Evolutionary conservation across 2,888 invertebrate species (phyloP), one percentile per base, ranked within the genome.

Genomic region (Hyposoter didymator): DNA sequence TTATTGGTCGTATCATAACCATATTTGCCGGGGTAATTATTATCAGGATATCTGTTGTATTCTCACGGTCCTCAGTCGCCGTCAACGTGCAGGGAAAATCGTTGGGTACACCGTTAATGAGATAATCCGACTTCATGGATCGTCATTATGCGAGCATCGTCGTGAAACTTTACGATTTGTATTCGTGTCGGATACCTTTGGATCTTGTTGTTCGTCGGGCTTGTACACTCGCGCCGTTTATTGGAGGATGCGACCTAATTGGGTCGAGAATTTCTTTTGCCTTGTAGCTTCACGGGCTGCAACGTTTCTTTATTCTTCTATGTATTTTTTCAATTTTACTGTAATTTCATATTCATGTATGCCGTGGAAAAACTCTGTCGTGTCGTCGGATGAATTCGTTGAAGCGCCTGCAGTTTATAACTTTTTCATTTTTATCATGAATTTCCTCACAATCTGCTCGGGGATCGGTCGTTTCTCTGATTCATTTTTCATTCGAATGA

Each of bases 41-140:
- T 7, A 66, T 66, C 39, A 12, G n/a, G 14, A 66, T 66, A 66
- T 66, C 64, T 66, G 35, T 39, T 66, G 64, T 8, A 66, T 47
- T 19, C 32, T 52, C 39, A 8, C 22, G 19, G 22, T n/a, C 35
- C 17, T 47, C 28, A 45, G 17, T 28, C 10, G n/a, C n/a, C 39
- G 64, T 66, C 17, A 66, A 66, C 39, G n/a, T 52, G 28, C 35
- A 19, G 8, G 8, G 35, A 66, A 19, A 39, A 66, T 39, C n/a
- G 64, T 66, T 39, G 64, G 73, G 39, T 81, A 17, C 47, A 69
- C 59, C 74, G 47, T 67, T 59, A 75, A 75, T 59, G 81, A 69
- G 81, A 81, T 75, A 59, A 75, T 69, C 10, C 75, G 69, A 69
- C 69, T 74, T 75, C 39, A 59, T 59, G 49, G 47, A 69, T 69